Percentiles rank a stretch among this genome's conserved stretches.
These are phyloP conservation scores for Ageneiosus marmoratus DNA, from an alignment of 2,113 vertebrate species.

Conservation along the genomic window DNA sequence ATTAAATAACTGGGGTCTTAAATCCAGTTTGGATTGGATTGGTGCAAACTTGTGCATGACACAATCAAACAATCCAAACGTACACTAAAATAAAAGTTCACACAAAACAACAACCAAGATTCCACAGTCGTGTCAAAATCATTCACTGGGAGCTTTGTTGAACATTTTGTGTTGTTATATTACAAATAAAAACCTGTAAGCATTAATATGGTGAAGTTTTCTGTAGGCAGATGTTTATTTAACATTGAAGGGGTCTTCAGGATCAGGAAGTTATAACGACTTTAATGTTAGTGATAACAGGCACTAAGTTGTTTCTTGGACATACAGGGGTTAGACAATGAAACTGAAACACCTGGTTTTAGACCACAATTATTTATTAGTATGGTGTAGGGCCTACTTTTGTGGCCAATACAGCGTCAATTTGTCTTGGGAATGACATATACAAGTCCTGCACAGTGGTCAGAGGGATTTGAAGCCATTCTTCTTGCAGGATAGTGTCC, in stretches of 20 bases:
- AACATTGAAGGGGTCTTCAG: not conserved
- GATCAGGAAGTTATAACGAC: not conserved
- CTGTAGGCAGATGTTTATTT: not conserved
- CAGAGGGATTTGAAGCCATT: no score
- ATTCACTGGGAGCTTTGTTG: not conserved
- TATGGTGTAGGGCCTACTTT: no score
- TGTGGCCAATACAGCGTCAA: no score
- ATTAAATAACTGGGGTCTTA: slow-evolving; percentile 17
- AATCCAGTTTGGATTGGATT: not conserved
- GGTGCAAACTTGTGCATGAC: not conserved
- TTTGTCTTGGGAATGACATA: no score
- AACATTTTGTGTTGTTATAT: not conserved
- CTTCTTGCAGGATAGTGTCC: no score
- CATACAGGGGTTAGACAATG: no score
- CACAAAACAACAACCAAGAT: not conserved
- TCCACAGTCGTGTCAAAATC: not conserved
- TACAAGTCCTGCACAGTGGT: no score
- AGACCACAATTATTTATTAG: no score
- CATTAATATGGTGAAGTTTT: not conserved
- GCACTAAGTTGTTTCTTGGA: not conserved
- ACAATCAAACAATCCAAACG: not conserved
- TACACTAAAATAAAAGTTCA: not conserved
- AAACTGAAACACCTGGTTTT: no score
- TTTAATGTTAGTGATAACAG: not conserved
- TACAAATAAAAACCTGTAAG: not conserved